Percentiles rank a stretch among this genome's conserved stretches.
Conservation (phyloP, 1,140 invertebrate genomes). For the Mercenaria mercenaria region DNA sequence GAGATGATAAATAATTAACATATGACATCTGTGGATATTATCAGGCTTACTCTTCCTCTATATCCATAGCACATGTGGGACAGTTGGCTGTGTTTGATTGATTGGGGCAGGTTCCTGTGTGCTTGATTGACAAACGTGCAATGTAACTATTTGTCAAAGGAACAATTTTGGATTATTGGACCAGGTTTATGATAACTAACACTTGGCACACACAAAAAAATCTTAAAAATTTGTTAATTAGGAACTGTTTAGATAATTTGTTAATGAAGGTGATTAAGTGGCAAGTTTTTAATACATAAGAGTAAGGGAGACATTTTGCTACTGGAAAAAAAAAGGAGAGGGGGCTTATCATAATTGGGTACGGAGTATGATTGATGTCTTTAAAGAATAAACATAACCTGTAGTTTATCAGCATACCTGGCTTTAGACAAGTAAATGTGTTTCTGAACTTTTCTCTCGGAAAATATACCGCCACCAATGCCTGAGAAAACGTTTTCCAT, state of each 20-base stretch:
- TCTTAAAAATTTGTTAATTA: neutral
- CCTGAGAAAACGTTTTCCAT: conserved; percentile 51
- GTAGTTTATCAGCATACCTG: neutral
- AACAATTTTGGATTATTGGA: conserved; percentile 13
- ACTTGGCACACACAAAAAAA: neutral
- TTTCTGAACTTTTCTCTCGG: conserved; percentile 3
- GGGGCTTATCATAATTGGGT: conserved; percentile 10
- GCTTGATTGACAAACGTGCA: conserved; percentile 46
- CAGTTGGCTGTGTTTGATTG: conserved; percentile 56
- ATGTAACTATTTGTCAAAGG: conserved; percentile 51
- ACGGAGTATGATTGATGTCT: neutral
- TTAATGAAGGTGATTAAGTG: neutral
- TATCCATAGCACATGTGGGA: conserved; percentile 46
- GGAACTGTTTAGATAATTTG: neutral
- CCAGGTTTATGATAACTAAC: neutral
- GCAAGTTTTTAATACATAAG: neutral
- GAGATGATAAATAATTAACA: conserved; percentile 57
- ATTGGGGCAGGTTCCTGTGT: conserved; percentile 43
- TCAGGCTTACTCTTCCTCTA: conserved; percentile 19
- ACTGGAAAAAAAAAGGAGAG: neutral
- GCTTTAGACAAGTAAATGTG: neutral
- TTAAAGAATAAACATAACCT: conserved; percentile 28
- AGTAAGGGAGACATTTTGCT: neutral
- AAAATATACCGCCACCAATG: conserved; percentile 37
- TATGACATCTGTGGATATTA: conserved; percentile 49